Evolutionary conservation across 1,140 invertebrate genomes (phyloP).

Genomic region (Chymomyza costata): DNA sequence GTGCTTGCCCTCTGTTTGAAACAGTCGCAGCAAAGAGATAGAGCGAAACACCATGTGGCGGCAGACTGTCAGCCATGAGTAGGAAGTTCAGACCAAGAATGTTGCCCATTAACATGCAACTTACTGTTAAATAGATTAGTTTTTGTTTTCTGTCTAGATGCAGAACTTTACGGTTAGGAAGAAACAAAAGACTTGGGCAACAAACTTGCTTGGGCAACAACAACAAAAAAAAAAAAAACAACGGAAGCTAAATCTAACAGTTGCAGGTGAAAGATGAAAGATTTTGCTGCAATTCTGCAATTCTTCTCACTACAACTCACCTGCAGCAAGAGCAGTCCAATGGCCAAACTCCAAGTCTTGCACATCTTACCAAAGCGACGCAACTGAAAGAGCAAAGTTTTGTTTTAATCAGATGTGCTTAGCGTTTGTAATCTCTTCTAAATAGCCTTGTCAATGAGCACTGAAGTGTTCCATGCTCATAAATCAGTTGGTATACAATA

Average conservation of each 20-base stretch:
- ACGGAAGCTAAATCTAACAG: no score
- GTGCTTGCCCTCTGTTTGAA: constrained; percentile 10
- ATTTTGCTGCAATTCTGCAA: constrained; percentile 23
- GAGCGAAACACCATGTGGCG: background rate
- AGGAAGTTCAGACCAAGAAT: constrained; percentile 62
- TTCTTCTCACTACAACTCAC: constrained; percentile 11
- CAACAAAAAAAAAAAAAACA: no score
- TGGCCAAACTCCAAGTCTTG: no score
- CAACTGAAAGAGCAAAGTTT: no score
- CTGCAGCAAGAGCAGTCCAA: constrained; percentile 26
- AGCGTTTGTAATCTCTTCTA: no score
- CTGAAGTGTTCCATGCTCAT: constrained; percentile 50
- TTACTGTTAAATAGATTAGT: constrained; percentile 71
- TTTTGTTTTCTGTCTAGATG: constrained; percentile 17
- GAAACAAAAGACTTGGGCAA: constrained; percentile 59
- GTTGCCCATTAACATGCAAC: constrained; percentile 13
- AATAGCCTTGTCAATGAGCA: constrained; percentile 62
- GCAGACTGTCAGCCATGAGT: constrained; percentile 30
- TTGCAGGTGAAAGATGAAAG: constrained; percentile 57
- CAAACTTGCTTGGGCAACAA: constrained; percentile 34
- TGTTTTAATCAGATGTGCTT: no score
- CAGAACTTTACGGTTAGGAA: background rate
- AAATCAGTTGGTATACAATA: constrained; percentile 37
- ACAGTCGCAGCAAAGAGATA: constrained; percentile 10
- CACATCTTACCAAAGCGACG: no score